Percentiles rank a stretch among this genome's conserved stretches.
phyloP scores from a whole-genome alignment of 2,797 vertebrate species.

The Ceyx erithaca region DNA sequence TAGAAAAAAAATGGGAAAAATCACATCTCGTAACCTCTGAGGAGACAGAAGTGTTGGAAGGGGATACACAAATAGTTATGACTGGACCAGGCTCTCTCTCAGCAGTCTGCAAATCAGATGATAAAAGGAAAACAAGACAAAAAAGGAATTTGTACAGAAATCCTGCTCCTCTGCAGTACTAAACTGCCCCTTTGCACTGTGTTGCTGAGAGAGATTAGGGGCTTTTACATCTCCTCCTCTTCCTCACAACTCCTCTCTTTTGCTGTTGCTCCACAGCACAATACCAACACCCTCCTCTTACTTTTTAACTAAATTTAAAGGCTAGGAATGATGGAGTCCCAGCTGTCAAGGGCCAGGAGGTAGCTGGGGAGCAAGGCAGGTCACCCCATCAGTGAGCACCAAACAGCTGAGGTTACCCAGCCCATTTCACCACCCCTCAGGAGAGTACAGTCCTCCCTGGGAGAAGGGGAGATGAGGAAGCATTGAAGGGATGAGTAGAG shows the following conservation, averaged over 20 bases:
- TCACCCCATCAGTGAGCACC: neutral
- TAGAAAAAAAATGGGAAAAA: neutral
- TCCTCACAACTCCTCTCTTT: neutral
- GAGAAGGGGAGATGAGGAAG: neutral
- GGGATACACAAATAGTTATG: neutral
- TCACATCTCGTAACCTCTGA: neutral
- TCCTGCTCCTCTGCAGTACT: neutral
- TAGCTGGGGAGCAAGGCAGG: neutral
- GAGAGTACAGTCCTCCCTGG: neutral
- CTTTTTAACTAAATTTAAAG: neutral
- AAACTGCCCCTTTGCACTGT: neutral
- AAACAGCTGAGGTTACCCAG: neutral
- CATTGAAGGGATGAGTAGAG: neutral
- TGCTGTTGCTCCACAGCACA: neutral
- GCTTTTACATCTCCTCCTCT: neutral
- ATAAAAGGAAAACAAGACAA: neutral
- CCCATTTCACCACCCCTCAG: accelerated
- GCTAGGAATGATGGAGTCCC: neutral
- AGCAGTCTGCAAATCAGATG: neutral
- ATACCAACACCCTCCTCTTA: too few relatives aligned
- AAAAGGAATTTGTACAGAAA: neutral
- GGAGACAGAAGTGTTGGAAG: neutral
- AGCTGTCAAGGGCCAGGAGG: accelerated
- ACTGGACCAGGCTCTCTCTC: neutral
- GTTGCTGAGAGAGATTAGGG: neutral